Percentiles rank a stretch among this genome's conserved stretches.
phyloP scores from a whole-genome alignment of 2,797 vertebrate genomes.

The Melanotaenia trifasciata region DNA sequence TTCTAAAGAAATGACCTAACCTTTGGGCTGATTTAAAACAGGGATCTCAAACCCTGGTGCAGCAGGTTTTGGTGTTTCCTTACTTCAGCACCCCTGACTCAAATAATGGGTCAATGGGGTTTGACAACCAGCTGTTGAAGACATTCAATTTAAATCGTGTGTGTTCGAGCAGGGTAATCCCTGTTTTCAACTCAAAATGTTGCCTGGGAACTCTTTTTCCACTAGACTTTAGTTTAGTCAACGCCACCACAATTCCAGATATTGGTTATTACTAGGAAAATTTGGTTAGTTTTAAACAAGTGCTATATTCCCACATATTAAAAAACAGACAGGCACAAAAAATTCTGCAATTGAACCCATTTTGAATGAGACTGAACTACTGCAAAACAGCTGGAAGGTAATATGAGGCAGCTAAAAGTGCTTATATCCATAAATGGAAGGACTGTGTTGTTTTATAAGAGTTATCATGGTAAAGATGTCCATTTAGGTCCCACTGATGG shows the following conservation, averaged over 20 bases:
- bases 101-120: no score
- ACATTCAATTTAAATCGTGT: no score
- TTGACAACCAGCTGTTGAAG: no score
- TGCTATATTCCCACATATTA: background rate
- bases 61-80: no score
- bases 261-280: background rate
- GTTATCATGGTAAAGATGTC: no score
- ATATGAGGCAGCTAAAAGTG: background rate
- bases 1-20: no score
- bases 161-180: no score
- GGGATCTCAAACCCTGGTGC: no score
- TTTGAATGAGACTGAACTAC: background rate
- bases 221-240: background rate
- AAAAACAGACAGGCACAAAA: background rate
- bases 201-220: slow-evolving; percentile 2
- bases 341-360: background rate
- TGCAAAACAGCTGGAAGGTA: background rate
- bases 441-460: background rate
- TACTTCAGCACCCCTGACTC: no score
- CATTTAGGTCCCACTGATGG: background rate
- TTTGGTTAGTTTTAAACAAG: background rate
- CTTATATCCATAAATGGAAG: background rate
- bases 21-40: no score
- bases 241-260: background rate
- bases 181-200: slow-evolving; percentile 3